phyloP scores from a whole-genome alignment of 2,113 vertebrate species.

The Sinosuthora webbiana region DNA sequence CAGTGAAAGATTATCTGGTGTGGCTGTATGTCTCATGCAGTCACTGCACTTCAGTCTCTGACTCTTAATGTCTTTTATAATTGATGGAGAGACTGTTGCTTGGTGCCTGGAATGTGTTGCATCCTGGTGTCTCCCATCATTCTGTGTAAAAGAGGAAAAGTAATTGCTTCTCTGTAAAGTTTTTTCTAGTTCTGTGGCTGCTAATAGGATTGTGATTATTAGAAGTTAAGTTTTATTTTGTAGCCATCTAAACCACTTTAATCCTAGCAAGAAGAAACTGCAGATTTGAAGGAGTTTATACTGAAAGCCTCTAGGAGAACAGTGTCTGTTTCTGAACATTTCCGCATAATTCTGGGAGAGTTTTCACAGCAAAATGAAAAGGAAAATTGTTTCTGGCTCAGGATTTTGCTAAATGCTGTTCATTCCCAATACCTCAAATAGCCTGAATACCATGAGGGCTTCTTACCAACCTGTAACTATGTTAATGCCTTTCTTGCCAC shows the following conservation, averaged over 20 bases:
- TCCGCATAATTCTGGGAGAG: neutral
- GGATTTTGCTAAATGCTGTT: neutral
- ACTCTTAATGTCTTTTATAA: neutral
- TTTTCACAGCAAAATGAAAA: neutral
- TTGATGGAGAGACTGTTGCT: neutral
- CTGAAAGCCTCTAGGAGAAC: neutral
- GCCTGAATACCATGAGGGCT: neutral
- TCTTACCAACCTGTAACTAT: neutral
- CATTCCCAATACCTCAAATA: constrained; percentile 12
- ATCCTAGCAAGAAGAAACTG: neutral
- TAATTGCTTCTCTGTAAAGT: neutral
- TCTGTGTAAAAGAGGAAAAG: neutral
- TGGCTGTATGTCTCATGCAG: neutral
- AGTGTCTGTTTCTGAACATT: neutral
- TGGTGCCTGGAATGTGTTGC: neutral
- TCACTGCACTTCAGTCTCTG: neutral
- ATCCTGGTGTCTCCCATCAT: neutral
- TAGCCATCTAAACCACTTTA: neutral
- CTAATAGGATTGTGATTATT: neutral
- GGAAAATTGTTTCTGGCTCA: neutral
- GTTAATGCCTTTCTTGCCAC: constrained; percentile 1
- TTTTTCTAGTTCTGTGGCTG: neutral
- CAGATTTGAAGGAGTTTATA: neutral
- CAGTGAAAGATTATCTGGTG: neutral
- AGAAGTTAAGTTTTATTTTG: neutral